A percentile compares a stretch with the other conserved stretches of the same genome.
Evolutionary conservation across 2,888 invertebrate species (phyloP).

Genomic region (Sturmia bella): DNA sequence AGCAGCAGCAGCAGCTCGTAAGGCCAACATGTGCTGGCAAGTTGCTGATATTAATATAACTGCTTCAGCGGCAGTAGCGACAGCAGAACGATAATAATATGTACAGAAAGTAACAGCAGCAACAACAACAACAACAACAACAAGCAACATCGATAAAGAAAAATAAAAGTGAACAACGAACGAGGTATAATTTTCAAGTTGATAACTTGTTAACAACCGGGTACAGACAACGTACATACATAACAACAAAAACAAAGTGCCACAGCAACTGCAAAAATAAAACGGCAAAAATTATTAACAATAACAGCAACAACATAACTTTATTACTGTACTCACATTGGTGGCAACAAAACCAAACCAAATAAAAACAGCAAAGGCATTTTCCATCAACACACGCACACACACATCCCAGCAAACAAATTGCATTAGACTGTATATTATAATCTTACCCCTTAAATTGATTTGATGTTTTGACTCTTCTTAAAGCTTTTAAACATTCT

Average conservation of each 20-base stretch:
- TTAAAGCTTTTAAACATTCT: not conserved
- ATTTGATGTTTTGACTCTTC: not conserved
- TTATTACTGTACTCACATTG: constrained; percentile 44
- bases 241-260: constrained; percentile 44
- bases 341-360: constrained; percentile 24
- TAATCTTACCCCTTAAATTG: not conserved
- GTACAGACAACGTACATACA: constrained; percentile 55
- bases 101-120: constrained; percentile 40
- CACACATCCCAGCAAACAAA: constrained; percentile 41
- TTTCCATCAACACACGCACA: constrained; percentile 17
- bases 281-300: constrained; percentile 23
- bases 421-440: not conserved
- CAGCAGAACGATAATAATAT: constrained; percentile 45
- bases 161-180: constrained; percentile 67
- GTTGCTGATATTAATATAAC: constrained; percentile 46
- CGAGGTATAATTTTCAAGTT: constrained; percentile 70
- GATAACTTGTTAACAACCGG: constrained; percentile 69
- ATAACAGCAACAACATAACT: constrained; percentile 45
- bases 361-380: not conserved
- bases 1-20: constrained; percentile 37
- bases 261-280: constrained; percentile 34
- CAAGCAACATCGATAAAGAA: constrained; percentile 43
- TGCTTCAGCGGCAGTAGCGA: constrained; percentile 4
- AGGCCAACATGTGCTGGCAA: constrained; percentile 43
- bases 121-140: constrained; percentile 31